Conservation (phyloP, 2,888 invertebrate species). For the Dicyrtoma fusca region DNA sequence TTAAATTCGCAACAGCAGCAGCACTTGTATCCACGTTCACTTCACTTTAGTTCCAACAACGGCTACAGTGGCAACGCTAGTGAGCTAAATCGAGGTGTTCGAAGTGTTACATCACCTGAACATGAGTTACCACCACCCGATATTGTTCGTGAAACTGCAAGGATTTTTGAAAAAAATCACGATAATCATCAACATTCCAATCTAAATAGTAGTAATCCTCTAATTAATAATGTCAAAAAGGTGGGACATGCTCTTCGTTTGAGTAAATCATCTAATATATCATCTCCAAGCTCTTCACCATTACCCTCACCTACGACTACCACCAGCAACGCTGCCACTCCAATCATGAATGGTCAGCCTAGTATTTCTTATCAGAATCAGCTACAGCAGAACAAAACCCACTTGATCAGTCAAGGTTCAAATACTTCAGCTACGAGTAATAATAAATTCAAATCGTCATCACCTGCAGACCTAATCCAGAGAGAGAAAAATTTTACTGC, state of each 20-base stretch:
- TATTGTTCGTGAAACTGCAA: conserved; percentile 81
- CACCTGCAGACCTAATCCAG: conserved; percentile 5
- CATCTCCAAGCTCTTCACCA: conserved; percentile 37
- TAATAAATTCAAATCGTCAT: not conserved
- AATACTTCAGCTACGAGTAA: conserved; percentile 20
- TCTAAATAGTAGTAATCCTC: conserved; percentile 12
- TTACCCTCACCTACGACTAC: conserved; percentile 33
- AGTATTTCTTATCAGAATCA: conserved; percentile 23
- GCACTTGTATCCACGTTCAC: conserved; percentile 24
- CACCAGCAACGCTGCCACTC: conserved; percentile 9
- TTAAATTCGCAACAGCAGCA: conserved; percentile 18
- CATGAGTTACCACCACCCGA: conserved; percentile 85
- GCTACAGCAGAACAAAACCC: conserved; percentile 29
- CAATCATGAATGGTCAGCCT: conserved; percentile 30
- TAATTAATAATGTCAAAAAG: conserved; percentile 36
- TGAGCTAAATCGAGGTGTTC: conserved; percentile 32
- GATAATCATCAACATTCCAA: conserved; percentile 38
- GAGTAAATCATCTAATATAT: conserved; percentile 44
- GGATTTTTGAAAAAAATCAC: conserved; percentile 74
- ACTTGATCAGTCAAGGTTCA: conserved; percentile 34
- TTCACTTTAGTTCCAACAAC: conserved; percentile 16
- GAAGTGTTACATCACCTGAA: conserved; percentile 60
- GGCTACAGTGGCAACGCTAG: conserved; percentile 28
- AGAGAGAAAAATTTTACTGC: conserved; percentile 15
- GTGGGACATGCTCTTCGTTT: conserved; percentile 53